A percentile compares a stretch with the other conserved stretches of the same genome.
Evolutionary conservation across 1,140 invertebrate species (phyloP).

Genomic region (Bathynomus jamesi): DNA sequence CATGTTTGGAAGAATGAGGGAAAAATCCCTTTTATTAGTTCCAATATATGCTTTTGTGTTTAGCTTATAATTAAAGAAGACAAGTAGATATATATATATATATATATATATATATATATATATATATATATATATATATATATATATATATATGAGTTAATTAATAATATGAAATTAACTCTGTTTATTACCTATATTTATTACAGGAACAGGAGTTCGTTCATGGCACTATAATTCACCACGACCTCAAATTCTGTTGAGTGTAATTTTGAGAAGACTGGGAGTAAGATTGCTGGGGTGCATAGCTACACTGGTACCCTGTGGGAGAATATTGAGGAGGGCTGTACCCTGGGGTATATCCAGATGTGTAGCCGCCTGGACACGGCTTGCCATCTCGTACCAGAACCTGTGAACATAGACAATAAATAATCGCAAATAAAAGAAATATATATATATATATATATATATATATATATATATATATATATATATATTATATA

Average conservation of each 20-base stretch:
- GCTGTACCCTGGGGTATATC: not conserved
- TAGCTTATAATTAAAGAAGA: not conserved
- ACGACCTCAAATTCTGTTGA: not conserved
- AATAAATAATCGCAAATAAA: not conserved
- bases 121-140: not conserved
- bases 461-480: not conserved
- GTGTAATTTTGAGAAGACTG: too few relatives aligned
- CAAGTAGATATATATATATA: not conserved
- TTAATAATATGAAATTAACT: not conserved
- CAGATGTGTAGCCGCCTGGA: not conserved
- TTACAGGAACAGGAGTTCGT: not conserved
- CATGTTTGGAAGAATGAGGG: not conserved
- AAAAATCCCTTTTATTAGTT: not conserved
- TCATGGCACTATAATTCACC: not conserved
- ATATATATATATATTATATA: not conserved
- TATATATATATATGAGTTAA: not conserved
- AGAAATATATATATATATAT: not conserved
- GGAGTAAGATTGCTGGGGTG: too few relatives aligned
- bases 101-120: not conserved
- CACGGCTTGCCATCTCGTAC: constrained; percentile 1
- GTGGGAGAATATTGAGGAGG: not conserved
- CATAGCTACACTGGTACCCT: not conserved
- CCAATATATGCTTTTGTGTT: not conserved
- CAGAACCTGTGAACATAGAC: not conserved
- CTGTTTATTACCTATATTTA: not conserved